Evolutionary conservation across 2,797 vertebrate genomes (phyloP).

Genomic region (Caiman crocodilus): DNA sequence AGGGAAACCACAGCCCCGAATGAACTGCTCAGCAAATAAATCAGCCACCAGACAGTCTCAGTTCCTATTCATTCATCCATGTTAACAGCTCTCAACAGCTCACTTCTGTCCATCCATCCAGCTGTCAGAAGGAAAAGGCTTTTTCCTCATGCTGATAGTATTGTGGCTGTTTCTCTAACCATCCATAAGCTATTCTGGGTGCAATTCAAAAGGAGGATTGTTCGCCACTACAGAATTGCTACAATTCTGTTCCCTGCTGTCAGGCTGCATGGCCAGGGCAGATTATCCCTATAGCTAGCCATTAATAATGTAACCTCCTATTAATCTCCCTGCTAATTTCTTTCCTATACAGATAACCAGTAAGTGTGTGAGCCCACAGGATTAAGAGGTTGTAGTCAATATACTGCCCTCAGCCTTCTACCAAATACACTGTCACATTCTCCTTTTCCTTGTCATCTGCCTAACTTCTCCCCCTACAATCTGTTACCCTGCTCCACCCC

Average conservation of each 20-base stretch:
- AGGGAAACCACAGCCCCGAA: not conserved
- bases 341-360: accelerated
- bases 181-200: not conserved
- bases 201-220: not conserved
- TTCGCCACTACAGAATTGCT: not conserved
- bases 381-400: not conserved
- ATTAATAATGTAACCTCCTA: not conserved
- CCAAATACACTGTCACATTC: not conserved
- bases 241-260: not conserved
- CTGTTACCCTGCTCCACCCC: not conserved
- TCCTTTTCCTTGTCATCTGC: not conserved
- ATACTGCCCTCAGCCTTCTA: not conserved
- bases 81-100: slow-evolving; percentile 52
- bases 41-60: slow-evolving; percentile 6
- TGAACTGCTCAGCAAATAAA: slow-evolving; percentile 43
- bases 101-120: not conserved
- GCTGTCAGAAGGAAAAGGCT: slow-evolving; percentile 16
- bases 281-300: accelerated
- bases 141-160: not conserved
- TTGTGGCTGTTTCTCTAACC: not conserved
- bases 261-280: not conserved
- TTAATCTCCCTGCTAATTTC: not conserved
- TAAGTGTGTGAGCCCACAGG: not conserved
- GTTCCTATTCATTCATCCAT: slow-evolving; percentile 29
- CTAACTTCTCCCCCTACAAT: not conserved